Evolutionary conservation across 2,113 vertebrate species (phyloP).

Genomic region (Pituophis catenifer): DNA sequence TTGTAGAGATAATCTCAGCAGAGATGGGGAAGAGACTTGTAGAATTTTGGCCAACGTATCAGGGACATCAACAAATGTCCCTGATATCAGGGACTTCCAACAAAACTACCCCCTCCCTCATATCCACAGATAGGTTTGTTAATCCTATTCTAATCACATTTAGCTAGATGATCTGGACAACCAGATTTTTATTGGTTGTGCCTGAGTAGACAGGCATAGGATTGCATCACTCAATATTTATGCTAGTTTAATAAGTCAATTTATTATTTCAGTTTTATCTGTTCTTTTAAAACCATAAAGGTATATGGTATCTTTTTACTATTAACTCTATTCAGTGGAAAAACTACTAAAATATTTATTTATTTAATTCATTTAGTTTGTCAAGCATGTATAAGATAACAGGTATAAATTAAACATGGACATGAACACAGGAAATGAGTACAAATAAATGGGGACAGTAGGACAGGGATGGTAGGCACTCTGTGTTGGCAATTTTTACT

Average conservation of each 20-base stretch:
- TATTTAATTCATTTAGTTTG: no score
- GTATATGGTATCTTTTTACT: background rate
- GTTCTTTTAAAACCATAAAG: background rate
- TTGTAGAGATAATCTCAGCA: background rate
- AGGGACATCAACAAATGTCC: background rate
- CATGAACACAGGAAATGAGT: no score
- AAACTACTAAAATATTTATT: background rate
- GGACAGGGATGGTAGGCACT: no score
- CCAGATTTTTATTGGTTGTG: no score
- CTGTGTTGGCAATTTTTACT: no score
- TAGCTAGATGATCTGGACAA: background rate
- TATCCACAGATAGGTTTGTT: background rate
- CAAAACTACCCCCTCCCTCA: background rate
- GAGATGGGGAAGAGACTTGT: background rate
- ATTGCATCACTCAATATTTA: background rate
- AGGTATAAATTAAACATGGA: no score
- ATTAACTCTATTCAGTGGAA: background rate
- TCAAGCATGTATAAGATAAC: no score
- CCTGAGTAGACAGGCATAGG: background rate
- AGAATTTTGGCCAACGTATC: background rate
- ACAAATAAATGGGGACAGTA: no score
- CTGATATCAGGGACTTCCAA: background rate
- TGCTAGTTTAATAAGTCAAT: background rate
- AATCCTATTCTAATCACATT: background rate
- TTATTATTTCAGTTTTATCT: background rate